phyloP scores from a whole-genome alignment of 2,888 invertebrate genomes.

The Polyploca ridens region DNA sequence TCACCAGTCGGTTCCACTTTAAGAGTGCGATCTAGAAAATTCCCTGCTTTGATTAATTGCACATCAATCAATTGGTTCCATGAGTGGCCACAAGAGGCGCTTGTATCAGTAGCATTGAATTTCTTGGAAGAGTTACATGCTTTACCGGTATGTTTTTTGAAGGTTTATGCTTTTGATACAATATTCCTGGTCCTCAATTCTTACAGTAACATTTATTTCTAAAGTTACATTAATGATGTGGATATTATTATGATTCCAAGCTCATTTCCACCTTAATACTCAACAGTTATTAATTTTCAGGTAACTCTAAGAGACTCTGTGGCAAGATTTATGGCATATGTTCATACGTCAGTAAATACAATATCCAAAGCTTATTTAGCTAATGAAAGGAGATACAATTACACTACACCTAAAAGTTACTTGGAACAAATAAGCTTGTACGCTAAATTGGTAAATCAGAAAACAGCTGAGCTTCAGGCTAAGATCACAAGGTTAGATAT shows the following conservation, averaged over 20 bases:
- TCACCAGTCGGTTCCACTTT: constrained; percentile 98
- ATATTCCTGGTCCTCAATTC: too few species aligned
- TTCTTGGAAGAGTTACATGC: constrained; percentile 93
- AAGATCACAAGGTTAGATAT: constrained; percentile 88
- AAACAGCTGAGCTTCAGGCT: constrained; percentile 93
- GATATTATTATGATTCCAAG: neutral
- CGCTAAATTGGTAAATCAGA: constrained; percentile 92
- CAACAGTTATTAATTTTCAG: too few species aligned
- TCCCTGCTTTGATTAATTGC: constrained; percentile 97
- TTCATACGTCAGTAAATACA: constrained; percentile 96
- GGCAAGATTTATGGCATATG: constrained; percentile 97
- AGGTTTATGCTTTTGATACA: neutral
- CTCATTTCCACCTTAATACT: too few species aligned
- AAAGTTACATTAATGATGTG: too few species aligned
- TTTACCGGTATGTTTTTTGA: constrained; percentile 86
- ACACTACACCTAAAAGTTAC: constrained; percentile 98
- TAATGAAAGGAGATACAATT: constrained; percentile 97
- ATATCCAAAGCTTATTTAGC: constrained; percentile 94
- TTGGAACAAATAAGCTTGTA: constrained; percentile 97
- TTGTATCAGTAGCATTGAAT: constrained; percentile 95
- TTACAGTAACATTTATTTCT: too few species aligned
- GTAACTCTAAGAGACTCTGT: constrained; percentile 91
- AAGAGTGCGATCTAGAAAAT: constrained; percentile 95
- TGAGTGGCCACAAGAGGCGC: constrained; percentile 99
- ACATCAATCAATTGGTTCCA: constrained; percentile 99